Evolutionary conservation across 2,888 invertebrate genomes (phyloP), one percentile per base, ranked within the genome.

Genomic region (Euzetes globulus): DNA sequence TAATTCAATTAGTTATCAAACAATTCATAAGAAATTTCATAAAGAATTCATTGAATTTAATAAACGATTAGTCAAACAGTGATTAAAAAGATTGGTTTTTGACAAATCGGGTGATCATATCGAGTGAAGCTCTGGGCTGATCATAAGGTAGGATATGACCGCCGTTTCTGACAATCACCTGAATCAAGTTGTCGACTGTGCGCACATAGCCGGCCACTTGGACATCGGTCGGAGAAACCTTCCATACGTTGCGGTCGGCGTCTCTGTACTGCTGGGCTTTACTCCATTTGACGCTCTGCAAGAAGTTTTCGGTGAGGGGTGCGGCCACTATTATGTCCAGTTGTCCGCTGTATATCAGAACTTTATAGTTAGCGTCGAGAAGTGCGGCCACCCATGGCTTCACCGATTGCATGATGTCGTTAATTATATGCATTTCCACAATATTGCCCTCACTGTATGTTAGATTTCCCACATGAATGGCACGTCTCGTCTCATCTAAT

Each of bases 261-360:
- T 83, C 84, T 79, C 87, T 87, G 82, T 91, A 93, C 1, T 86
- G 85, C 3, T 85, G 85, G 0, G 88, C 84, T 0, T 86, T 88
- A 27, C 84, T 86, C 84, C 92, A 93, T 63, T 88, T 85, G 1
- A 93, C 84, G 72, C 88, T 86, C 77, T 87, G 85, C 41, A 95
- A 83, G 82, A 91, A 93, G 81, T 90, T 90, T 25, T 90, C 86
- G 0, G 94, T 94, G 71, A 92, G 81, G 0, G 93, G 92, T 83
- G 92, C 92, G 0, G 93, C 92, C 0, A 94, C 91, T 77, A 94
- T 92, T 17, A 95, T 90, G 82, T 96, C 95, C 77, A 95, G 82
- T 81, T 95, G 94, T 0, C 95, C 95, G 81, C 89, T 94, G 82
- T 94, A 95, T 87, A 80, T 60, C 50, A 77, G 55, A 74, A 81